phyloP scores from a whole-genome alignment of 2,113 vertebrate genomes.

The Meles meles region DNA sequence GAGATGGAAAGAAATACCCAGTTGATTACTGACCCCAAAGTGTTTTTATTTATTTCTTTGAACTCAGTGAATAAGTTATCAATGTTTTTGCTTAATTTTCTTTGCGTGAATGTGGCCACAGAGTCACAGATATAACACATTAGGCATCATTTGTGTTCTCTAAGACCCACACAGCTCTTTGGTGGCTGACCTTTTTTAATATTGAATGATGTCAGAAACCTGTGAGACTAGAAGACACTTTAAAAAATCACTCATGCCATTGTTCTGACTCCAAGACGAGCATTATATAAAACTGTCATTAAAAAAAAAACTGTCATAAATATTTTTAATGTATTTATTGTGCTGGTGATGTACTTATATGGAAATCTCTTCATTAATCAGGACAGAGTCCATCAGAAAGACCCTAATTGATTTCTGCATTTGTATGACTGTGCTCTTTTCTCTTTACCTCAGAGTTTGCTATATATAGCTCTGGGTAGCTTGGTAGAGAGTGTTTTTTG shows the following conservation, averaged over 20 bases:
- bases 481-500: neutral
- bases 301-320: neutral
- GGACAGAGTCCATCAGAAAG: neutral
- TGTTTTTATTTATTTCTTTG: neutral
- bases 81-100: neutral
- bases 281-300: neutral
- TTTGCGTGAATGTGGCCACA: neutral
- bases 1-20: neutral
- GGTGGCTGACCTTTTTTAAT: neutral
- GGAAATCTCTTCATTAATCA: neutral
- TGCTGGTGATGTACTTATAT: neutral
- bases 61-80: neutral
- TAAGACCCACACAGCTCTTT: neutral
- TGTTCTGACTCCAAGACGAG: neutral
- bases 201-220: neutral
- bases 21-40: neutral
- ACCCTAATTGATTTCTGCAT: neutral
- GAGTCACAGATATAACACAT: neutral
- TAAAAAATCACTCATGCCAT: neutral
- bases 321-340: neutral
- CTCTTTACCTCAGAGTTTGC: neutral
- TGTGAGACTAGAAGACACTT: neutral
- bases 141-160: neutral
- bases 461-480: neutral
- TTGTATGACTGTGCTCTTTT: neutral